Percentiles rank a stretch among this genome's conserved stretches.
Evolutionary conservation across 2,888 invertebrate genomes (phyloP).

Genomic region (Drosophila subsilvestris): DNA sequence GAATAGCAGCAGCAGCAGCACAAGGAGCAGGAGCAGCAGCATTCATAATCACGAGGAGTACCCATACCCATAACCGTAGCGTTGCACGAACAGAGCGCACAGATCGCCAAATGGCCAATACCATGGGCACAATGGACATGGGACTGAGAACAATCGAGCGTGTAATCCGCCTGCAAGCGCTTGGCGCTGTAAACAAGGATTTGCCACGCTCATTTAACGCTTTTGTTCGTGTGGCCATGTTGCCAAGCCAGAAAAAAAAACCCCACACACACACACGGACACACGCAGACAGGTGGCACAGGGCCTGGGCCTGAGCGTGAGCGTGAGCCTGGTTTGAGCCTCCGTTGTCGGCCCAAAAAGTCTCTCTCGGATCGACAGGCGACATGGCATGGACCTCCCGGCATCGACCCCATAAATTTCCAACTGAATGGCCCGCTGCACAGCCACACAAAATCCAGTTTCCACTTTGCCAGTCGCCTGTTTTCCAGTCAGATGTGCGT

Average conservation of each 20-base stretch:
- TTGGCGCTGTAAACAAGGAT: constrained; percentile 74
- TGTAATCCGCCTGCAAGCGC: constrained; percentile 74
- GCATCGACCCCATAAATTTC: constrained; percentile 78
- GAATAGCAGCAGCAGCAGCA: background rate
- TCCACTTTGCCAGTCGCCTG: constrained; percentile 48
- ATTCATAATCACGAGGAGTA: constrained; percentile 67
- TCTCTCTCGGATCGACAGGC: constrained; percentile 31
- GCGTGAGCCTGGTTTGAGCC: constrained; percentile 10
- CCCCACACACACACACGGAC: constrained; percentile 15
- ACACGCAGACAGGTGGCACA: constrained; percentile 35
- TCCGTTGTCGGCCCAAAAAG: background rate
- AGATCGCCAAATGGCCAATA: constrained; percentile 14
- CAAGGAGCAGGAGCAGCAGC: constrained; percentile 52
- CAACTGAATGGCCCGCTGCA: constrained; percentile 79
- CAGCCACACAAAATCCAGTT: constrained; percentile 72
- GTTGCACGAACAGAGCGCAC: constrained; percentile 29
- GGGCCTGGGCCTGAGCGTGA: constrained; percentile 27
- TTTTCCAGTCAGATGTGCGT: constrained; percentile 19
- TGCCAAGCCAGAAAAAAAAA: constrained; percentile 46
- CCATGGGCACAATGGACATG: constrained; percentile 55
- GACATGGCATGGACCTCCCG: background rate
- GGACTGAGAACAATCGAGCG: constrained; percentile 65
- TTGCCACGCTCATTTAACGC: constrained; percentile 81
- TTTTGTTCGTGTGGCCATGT: constrained; percentile 72
- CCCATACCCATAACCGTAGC: constrained; percentile 5